Evolutionary conservation across 1,140 invertebrate genomes (phyloP).

Genomic region (Zophobas morio): DNA sequence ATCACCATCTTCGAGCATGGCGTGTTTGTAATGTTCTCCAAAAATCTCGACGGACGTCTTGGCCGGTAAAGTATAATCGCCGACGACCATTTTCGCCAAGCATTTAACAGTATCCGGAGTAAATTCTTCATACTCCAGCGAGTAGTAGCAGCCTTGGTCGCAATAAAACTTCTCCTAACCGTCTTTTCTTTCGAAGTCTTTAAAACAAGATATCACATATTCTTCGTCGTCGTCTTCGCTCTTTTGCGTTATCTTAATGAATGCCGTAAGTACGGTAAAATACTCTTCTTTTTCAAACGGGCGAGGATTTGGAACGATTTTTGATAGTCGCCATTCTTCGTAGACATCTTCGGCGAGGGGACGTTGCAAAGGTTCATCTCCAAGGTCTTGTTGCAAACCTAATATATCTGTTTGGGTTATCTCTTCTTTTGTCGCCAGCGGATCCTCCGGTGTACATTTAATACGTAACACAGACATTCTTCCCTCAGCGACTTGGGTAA

Average conservation of each 20-base stretch:
- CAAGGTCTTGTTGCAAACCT: not conserved
- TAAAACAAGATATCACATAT: slow-evolving; percentile 55
- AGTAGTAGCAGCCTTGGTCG: slow-evolving; percentile 70
- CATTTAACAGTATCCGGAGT: slow-evolving; percentile 70
- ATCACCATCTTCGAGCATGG: slow-evolving; percentile 43
- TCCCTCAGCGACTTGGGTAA: too few relatives aligned
- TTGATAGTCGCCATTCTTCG: slow-evolving; percentile 51
- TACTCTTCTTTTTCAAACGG: slow-evolving; percentile 57
- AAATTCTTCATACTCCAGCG: slow-evolving; percentile 71
- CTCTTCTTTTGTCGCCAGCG: not conserved
- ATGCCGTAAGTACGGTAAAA: slow-evolving; percentile 72
- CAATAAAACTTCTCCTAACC: slow-evolving; percentile 73
- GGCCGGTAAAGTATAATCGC: slow-evolving; percentile 68
- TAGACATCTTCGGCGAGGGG: slow-evolving; percentile 6
- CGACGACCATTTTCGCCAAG: slow-evolving; percentile 72
- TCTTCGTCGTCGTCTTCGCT: slow-evolving; percentile 67
- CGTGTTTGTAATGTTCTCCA: slow-evolving; percentile 62
- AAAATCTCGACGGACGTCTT: slow-evolving; percentile 69
- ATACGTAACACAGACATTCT: too few relatives aligned
- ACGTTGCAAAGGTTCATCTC: not conserved
- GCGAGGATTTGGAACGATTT: slow-evolving; percentile 52
- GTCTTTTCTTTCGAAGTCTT: slow-evolving; percentile 64
- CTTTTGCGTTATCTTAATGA: slow-evolving; percentile 68
- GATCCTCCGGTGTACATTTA: too few relatives aligned
- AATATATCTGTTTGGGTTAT: not conserved